A percentile compares a stretch with the other conserved stretches of the same genome.
Evolutionary conservation across 2,888 invertebrate genomes (phyloP).

Genomic region (Cantharis rustica): DNA sequence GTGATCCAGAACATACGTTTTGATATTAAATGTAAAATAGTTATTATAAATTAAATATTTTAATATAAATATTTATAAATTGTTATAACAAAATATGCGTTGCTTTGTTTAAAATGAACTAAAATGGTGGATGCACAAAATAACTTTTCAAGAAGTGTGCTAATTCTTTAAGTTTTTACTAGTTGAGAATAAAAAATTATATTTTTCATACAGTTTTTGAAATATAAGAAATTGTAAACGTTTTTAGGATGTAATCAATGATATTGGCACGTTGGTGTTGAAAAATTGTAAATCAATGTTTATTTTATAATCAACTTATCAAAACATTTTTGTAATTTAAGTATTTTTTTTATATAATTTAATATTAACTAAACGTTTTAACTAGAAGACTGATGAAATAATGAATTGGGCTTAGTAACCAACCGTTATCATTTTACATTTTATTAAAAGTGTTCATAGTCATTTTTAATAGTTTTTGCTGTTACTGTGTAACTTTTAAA

Average conservation of each 20-base stretch:
- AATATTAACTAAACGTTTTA: constrained; percentile 6
- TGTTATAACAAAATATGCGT: not conserved
- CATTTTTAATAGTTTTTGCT: constrained; percentile 7
- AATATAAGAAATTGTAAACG: not conserved
- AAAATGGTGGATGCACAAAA: not conserved
- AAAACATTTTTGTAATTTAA: not conserved
- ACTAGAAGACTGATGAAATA: constrained; percentile 28
- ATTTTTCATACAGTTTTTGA: not conserved
- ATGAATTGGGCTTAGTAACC: constrained; percentile 25
- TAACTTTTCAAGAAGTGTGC: not conserved
- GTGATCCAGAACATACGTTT: not conserved
- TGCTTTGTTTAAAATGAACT: not conserved
- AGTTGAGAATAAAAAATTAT: not conserved
- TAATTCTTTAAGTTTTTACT: not conserved
- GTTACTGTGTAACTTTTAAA: constrained; percentile 7
- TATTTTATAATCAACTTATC: not conserved
- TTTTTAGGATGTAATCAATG: not conserved
- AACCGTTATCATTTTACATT: constrained; percentile 25
- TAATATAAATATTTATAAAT: constrained; percentile 11
- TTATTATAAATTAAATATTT: constrained; percentile 16
- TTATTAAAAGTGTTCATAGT: constrained; percentile 14
- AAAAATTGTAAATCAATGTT: constrained; percentile 2
- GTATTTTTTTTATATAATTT: not conserved
- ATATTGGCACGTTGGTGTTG: constrained; percentile 15
- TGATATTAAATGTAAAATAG: constrained; percentile 7